A percentile compares a stretch with the other conserved stretches of the same genome.
Evolutionary conservation across 2,888 invertebrate species (phyloP).

Genomic region (Bibio marci): DNA sequence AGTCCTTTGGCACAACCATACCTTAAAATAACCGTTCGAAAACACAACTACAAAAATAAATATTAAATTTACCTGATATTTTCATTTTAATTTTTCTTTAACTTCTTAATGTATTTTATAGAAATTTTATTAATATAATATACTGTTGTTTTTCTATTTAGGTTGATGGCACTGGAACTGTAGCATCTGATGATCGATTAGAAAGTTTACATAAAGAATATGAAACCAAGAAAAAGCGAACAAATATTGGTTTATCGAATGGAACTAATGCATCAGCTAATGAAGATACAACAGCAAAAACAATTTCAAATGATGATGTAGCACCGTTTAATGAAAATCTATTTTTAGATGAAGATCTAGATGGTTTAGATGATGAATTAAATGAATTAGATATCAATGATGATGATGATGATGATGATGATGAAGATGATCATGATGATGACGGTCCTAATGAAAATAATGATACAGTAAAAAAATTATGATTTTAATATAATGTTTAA

Average conservation of each 20-base stretch:
- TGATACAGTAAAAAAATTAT: too few relatives aligned
- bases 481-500: too few relatives aligned
- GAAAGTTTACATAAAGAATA: slow-evolving; percentile 27
- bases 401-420: neutral
- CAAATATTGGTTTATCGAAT: slow-evolving; percentile 13
- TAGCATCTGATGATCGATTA: slow-evolving; percentile 49
- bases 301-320: slow-evolving; percentile 31
- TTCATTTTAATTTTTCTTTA: too few relatives aligned
- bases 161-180: slow-evolving; percentile 59
- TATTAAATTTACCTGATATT: too few relatives aligned
- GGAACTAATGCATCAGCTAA: slow-evolving; percentile 8
- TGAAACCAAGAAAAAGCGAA: slow-evolving; percentile 1
- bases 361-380: slow-evolving; percentile 62
- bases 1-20: too few relatives aligned
- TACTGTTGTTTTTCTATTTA: slow-evolving; percentile 14
- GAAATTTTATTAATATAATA: too few relatives aligned
- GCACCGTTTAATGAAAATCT: slow-evolving; percentile 83
- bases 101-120: too few relatives aligned
- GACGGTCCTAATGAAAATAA: too few relatives aligned
- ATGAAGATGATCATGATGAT: too few relatives aligned
- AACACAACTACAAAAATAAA: too few relatives aligned
- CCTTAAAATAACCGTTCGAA: too few relatives aligned
- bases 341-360: slow-evolving; percentile 74
- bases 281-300: slow-evolving; percentile 14
- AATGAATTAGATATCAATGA: slow-evolving; percentile 57